Percentiles rank a stretch among this genome's conserved stretches.
These are phyloP conservation scores for Drosophila melanosoma DNA, from an alignment of 2,888 invertebrate genomes.

Conservation along the genomic window DNA sequence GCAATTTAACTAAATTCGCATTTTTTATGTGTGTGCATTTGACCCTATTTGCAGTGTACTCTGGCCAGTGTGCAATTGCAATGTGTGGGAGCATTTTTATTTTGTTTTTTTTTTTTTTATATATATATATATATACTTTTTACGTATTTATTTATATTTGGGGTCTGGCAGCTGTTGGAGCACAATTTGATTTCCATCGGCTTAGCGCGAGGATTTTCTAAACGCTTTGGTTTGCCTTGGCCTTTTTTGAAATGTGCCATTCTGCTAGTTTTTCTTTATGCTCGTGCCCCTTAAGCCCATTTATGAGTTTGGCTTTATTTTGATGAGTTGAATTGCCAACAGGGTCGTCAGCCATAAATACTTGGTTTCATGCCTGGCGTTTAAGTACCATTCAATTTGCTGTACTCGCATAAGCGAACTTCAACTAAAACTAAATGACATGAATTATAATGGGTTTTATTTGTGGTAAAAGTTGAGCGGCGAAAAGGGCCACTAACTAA, in stretches of 20 bases:
- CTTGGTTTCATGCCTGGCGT: slow-evolving; percentile 7
- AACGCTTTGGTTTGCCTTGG: slow-evolving; percentile 43
- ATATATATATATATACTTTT: slow-evolving; percentile 45
- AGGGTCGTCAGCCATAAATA: slow-evolving; percentile 7
- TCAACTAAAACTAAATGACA: slow-evolving; percentile 27
- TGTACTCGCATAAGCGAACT: slow-evolving; percentile 10
- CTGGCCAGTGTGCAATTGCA: slow-evolving; percentile 43
- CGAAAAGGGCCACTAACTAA: slow-evolving; percentile 27
- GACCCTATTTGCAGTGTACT: neutral
- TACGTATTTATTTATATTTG: slow-evolving; percentile 56
- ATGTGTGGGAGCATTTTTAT: slow-evolving; percentile 21
- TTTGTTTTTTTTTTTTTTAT: slow-evolving; percentile 15
- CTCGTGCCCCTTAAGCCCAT: slow-evolving; percentile 38
- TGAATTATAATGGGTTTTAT: slow-evolving; percentile 36
- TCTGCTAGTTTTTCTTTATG: slow-evolving; percentile 15
- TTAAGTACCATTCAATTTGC: slow-evolving; percentile 21
- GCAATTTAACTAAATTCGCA: neutral
- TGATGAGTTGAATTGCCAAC: slow-evolving; percentile 38
- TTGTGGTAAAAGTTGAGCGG: slow-evolving; percentile 15
- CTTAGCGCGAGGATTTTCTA: slow-evolving; percentile 59
- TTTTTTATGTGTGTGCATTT: neutral
- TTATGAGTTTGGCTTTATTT: slow-evolving; percentile 50
- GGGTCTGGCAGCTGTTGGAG: slow-evolving; percentile 49
- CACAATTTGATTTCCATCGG: slow-evolving; percentile 62
- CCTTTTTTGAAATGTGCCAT: slow-evolving; percentile 16